These are phyloP conservation scores for Pelusios castaneus DNA, from an alignment of 2,113 vertebrate genomes.

Conservation along the genomic window DNA sequence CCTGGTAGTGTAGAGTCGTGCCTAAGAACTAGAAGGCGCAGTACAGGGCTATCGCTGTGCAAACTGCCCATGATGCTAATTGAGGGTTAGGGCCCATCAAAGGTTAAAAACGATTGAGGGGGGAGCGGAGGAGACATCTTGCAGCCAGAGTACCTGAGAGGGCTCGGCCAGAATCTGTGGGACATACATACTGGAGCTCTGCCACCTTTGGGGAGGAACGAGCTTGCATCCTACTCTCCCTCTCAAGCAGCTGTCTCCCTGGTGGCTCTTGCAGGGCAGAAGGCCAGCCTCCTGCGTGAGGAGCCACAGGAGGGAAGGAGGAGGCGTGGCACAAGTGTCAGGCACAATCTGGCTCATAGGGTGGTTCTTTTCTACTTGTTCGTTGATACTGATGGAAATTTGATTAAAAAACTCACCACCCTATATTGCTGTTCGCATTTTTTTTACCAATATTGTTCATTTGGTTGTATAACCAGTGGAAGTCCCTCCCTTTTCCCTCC, in stretches of 20 bases:
- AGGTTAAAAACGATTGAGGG: neutral
- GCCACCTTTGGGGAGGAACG: neutral
- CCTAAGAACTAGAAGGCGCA: neutral
- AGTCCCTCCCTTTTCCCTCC: slow-evolving; percentile 16
- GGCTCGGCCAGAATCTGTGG: slow-evolving; percentile 8
- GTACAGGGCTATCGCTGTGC: neutral
- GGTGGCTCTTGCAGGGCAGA: neutral
- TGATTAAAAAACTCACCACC: slow-evolving; percentile 63
- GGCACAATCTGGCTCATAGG: neutral
- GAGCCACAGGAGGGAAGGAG: neutral
- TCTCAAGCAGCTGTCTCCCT: neutral
- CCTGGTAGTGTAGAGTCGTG: neutral
- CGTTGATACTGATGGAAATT: slow-evolving; percentile 42
- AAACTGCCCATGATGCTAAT: accelerated
- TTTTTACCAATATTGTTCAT: slow-evolving; percentile 45
- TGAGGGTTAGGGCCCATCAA: neutral
- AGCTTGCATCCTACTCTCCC: neutral
- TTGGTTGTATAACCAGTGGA: slow-evolving; percentile 29
- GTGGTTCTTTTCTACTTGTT: slow-evolving; percentile 39
- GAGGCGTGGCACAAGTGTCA: neutral
- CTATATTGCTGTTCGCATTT: slow-evolving; percentile 58
- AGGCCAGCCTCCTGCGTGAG: neutral
- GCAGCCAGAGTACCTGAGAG: neutral
- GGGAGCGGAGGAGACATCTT: neutral
- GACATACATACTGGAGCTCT: neutral